Base-by-base conservation (phyloP, 1,140 invertebrate genomes). In the Cyphomyrmex costatus region DNA sequence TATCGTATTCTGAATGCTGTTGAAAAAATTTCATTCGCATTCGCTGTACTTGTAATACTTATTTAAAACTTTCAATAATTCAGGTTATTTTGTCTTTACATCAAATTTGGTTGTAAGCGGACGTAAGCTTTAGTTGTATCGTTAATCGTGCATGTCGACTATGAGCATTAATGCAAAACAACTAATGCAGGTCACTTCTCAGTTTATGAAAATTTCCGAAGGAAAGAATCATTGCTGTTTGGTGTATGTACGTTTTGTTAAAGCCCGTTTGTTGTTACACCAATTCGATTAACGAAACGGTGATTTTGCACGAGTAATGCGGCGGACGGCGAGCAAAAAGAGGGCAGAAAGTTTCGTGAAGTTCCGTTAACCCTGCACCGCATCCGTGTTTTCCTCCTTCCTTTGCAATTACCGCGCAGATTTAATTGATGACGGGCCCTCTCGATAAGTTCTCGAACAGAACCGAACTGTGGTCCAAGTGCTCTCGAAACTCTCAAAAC, bases 371-470 rank as follows among this genome's bases (percentile, higher is more conserved):
- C 66, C 68, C 53, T 27, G 68, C 21, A n/a, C 74, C 14, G 46
- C 19, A 16, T 5, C 42, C 66, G 24, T 86, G 56, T 79, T 82
- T 86, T 86, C 60, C 60, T 66, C 51, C 51, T 60, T 83, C 60
- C 68, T 82, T 86, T 73, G 77, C 70, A 46, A 87, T 86, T 60
- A 87, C 71, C 65, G 49, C 53, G 63, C 46, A 84, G 49, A 84
- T 89, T 84, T 89, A 89, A 88, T 88, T 66, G 76, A 89, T 60
- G 71, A 85, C 30, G 51, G 74, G 58, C 51, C 12, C 58, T 77
- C 30, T 73, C 51, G 74, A 89, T 73, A 86, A 88, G 33, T 77
- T 80, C 53, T 61, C 33, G 14, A 78, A 46, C 65, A 53, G 49
- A 66, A 73, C 46, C 46, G 61, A 80, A 63, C 82, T 49, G 58